phyloP scores from a whole-genome alignment of 2,888 invertebrate genomes.

The Phaedon cochleariae region DNA sequence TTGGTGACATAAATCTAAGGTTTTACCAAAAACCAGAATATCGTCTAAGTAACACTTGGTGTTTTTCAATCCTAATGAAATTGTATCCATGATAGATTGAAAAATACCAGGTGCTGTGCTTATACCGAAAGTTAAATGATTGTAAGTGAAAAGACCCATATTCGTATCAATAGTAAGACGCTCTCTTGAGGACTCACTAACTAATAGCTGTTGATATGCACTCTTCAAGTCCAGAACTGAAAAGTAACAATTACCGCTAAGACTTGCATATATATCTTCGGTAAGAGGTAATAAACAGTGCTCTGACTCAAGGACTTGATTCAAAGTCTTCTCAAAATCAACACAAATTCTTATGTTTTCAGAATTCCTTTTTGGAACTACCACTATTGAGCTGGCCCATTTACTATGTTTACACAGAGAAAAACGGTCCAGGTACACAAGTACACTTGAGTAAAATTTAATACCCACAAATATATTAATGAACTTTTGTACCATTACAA shows the following conservation, averaged over 20 bases:
- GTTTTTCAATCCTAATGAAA: neutral
- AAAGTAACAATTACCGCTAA: too few relatives aligned
- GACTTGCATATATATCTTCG: too few relatives aligned
- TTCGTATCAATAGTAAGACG: neutral
- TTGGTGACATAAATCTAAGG: neutral
- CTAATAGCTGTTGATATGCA: constrained; percentile 12
- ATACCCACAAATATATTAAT: too few relatives aligned
- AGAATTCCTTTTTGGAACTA: constrained; percentile 48
- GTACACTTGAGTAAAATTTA: too few relatives aligned
- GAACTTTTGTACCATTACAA: too few relatives aligned
- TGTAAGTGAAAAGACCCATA: constrained; percentile 6
- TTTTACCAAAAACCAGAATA: neutral
- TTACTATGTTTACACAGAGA: constrained; percentile 39
- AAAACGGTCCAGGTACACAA: too few relatives aligned
- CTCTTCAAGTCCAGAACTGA: constrained; percentile 5
- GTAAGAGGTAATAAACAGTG: constrained; percentile 50
- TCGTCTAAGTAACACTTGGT: constrained; percentile 13
- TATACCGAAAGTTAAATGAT: constrained; percentile 6
- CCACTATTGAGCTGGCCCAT: constrained; percentile 51
- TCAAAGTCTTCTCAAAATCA: constrained; percentile 49
- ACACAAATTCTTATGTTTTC: constrained; percentile 36
- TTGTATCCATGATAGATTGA: constrained; percentile 10
- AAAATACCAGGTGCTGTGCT: constrained; percentile 11
- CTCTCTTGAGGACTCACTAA: neutral
- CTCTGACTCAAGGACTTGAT: constrained; percentile 42